Percentiles rank a stretch among this genome's conserved stretches.
Evolutionary conservation across 1,140 invertebrate species (phyloP).

Genomic region (Pseudomyrmex dendroicus): DNA sequence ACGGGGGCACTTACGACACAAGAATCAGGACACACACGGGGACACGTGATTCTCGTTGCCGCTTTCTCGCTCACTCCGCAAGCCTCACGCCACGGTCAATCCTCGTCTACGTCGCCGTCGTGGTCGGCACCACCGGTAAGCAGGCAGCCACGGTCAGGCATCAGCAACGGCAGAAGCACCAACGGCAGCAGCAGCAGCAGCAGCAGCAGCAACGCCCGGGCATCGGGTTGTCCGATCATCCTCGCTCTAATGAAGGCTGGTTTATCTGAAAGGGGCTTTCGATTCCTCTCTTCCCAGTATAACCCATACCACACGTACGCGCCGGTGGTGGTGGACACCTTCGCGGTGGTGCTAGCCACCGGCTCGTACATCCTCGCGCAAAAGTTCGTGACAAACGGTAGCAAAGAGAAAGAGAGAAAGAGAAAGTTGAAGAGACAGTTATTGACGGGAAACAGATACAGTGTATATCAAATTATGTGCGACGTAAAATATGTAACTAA

Average conservation of each 20-base stretch:
- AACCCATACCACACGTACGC: constrained; percentile 83
- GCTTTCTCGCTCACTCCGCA: constrained; percentile 12
- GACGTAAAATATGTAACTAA: too few species aligned
- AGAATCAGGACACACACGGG: constrained; percentile 69
- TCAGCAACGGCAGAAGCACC: constrained; percentile 69
- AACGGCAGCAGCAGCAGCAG: constrained; percentile 66
- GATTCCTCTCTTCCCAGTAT: constrained; percentile 82
- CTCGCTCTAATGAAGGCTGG: constrained; percentile 85
- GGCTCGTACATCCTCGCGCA: constrained; percentile 81
- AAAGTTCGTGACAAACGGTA: constrained; percentile 74
- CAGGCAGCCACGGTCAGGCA: constrained; percentile 31
- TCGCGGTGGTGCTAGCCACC: constrained; percentile 83
- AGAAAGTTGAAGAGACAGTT: too few species aligned
- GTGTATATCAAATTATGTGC: too few species aligned
- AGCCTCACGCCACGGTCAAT: constrained; percentile 62
- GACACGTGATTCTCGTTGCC: constrained; percentile 59
- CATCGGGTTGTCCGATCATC: constrained; percentile 86
- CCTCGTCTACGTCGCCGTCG: constrained; percentile 68
- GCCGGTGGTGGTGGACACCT: constrained; percentile 81
- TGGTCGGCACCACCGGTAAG: constrained; percentile 69
- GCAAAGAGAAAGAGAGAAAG: neutral
- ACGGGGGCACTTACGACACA: constrained; percentile 58
- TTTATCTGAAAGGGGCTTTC: constrained; percentile 85
- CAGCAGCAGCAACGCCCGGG: constrained; percentile 73
- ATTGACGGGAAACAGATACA: neutral